Percentiles rank a stretch among this genome's conserved stretches.
Conservation (phyloP, 2,113 vertebrate genomes). For the Corythoichthys intestinalis region DNA sequence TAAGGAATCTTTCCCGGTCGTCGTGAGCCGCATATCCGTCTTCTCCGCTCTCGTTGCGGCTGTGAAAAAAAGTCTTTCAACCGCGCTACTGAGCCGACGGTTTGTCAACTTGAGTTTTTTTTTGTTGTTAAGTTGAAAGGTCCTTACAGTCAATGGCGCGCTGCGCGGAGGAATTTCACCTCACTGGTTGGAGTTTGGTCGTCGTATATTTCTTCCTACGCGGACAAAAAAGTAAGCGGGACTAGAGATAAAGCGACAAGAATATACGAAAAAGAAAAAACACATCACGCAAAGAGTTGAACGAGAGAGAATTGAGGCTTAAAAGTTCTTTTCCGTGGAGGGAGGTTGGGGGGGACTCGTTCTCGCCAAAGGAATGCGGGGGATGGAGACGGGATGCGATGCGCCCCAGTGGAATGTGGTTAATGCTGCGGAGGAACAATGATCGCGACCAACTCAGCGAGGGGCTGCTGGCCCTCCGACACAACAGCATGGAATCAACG, state of each 20-base stretch:
- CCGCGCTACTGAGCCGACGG: slow-evolving; percentile 57
- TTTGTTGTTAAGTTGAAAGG: slow-evolving; percentile 78
- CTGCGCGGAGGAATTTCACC: slow-evolving; percentile 83
- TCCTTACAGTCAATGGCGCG: slow-evolving; percentile 84
- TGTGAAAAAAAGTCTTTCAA: slow-evolving; percentile 58
- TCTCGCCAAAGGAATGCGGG: slow-evolving; percentile 83
- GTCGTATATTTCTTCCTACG: neutral
- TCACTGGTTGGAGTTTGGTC: slow-evolving; percentile 47
- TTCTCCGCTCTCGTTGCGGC: slow-evolving; percentile 11
- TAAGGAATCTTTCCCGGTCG: neutral
- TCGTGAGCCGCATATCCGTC: slow-evolving; percentile 47
- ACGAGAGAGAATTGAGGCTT: neutral
- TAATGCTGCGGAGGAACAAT: slow-evolving; percentile 84
- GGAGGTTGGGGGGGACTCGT: slow-evolving; percentile 68
- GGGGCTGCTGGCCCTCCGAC: slow-evolving; percentile 68
- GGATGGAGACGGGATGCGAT: slow-evolving; percentile 82
- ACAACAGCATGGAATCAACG: slow-evolving; percentile 19
- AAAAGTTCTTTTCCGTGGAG: slow-evolving; percentile 15
- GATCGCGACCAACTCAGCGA: slow-evolving; percentile 78
- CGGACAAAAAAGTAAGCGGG: slow-evolving; percentile 9
- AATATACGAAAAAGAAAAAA: neutral
- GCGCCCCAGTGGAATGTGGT: slow-evolving; percentile 88
- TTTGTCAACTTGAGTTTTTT: slow-evolving; percentile 79
- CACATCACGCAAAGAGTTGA: slow-evolving; percentile 4
- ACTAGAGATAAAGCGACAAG: neutral